Base-by-base conservation (phyloP, 2,888 invertebrate genomes). In the Cheilosia vernalis region DNA sequence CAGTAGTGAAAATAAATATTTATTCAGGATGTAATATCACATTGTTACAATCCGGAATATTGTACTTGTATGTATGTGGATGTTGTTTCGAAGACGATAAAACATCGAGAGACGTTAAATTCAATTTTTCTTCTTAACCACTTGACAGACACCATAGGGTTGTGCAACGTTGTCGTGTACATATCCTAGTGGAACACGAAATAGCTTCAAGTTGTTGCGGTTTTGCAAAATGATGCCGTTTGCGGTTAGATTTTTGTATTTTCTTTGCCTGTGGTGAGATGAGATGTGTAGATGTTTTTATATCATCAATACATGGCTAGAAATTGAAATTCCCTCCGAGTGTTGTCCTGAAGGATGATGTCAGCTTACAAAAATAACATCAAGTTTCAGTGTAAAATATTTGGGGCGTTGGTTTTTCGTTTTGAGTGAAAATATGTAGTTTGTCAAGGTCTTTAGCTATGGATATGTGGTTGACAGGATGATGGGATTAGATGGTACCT, bases 1-100 rank as follows among this genome's bases (percentile, higher is more conserved):
- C 37, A 51, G 17, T 37, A 30, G 44, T 19, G 60, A 64, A 60
- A 53, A 53, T 49, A 60, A 60, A 53, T 49, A 24, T 21, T 27
- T 27, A 60, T 53, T 67, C 61, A 67, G 80, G 73, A 80, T 80
- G 76, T 64, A 76, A 81, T 81, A 69, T 60, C 69, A 49, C 42
- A 81, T 81, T 61, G 63, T 76, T 81, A 76, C 51, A 37, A 76
- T 76, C 81, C 76, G 67, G 74, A 15, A 51, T 61, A 72, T 72
- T 53, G 51, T 67, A 58, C 30, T 30, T 6, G 6, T 7, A 27
- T 64, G 21, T 13, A 30, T 67, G 10, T 1, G 15, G 17, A 9
- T 42, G 40, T 15, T 47, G 40, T 79, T 24, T 19, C 66, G 63
- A 76, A 69, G 69, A 76, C 10, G 13, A 58, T 64, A 76, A 76